phyloP scores from a whole-genome alignment of 2,113 vertebrate species.

The Chlamydotis undulata region DNA sequence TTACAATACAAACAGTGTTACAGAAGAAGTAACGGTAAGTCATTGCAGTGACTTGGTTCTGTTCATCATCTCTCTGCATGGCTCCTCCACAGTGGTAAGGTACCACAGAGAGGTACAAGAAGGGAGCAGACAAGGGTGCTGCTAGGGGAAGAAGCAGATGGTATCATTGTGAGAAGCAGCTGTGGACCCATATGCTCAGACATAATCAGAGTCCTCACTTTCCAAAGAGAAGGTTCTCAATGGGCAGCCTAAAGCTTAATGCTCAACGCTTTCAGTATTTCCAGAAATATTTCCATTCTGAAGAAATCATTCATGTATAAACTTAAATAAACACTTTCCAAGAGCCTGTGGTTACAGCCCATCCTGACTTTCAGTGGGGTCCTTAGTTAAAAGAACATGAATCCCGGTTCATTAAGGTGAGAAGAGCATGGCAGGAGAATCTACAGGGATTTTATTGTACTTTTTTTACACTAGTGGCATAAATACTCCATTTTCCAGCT shows the following conservation, averaged over 20 bases:
- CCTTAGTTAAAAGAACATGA: background rate
- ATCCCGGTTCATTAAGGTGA: background rate
- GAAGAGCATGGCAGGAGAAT: background rate
- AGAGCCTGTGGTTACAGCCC: background rate
- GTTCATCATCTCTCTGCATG: background rate
- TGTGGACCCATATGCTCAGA: background rate
- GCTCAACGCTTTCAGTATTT: background rate
- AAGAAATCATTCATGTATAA: background rate
- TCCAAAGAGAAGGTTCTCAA: background rate
- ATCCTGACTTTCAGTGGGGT: background rate
- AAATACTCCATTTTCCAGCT: background rate
- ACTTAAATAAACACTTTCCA: background rate
- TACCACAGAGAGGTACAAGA: background rate
- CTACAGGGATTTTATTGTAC: background rate
- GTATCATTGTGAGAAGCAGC: background rate
- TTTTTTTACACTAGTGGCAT: background rate
- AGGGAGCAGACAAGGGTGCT: background rate
- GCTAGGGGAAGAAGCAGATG: background rate
- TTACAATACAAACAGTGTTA: background rate
- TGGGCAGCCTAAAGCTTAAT: background rate
- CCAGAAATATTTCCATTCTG: background rate
- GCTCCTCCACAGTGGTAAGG: background rate
- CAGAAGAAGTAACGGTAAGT: background rate
- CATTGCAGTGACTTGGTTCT: background rate
- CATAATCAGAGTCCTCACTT: background rate